phyloP scores from a whole-genome alignment of 2,888 invertebrate species.

The Ichneumon xanthorius region DNA sequence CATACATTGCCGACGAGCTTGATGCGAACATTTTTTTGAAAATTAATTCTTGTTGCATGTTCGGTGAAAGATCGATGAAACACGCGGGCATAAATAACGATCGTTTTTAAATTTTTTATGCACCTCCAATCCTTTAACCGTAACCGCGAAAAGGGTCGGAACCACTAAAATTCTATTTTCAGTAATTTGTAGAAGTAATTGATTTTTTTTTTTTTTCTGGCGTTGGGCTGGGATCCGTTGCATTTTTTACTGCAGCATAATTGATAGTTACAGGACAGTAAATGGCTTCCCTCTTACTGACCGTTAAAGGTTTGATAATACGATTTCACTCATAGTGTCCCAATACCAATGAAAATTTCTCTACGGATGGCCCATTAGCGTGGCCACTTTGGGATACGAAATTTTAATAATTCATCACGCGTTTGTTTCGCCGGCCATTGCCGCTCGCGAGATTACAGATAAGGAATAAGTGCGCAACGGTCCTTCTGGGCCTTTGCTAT shows the following conservation, averaged over 20 bases:
- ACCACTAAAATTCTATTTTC: background rate
- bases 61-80: background rate
- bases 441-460: background rate
- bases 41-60: background rate
- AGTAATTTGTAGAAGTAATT: background rate
- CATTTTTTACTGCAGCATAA: background rate
- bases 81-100: background rate
- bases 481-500: background rate
- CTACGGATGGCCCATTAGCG: background rate
- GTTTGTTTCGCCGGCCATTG: background rate
- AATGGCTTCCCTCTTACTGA: background rate
- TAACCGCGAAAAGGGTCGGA: background rate
- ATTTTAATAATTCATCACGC: constrained; percentile 3
- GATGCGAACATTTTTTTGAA: background rate
- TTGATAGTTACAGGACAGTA: background rate
- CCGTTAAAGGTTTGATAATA: background rate
- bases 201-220: background rate
- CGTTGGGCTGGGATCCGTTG: background rate
- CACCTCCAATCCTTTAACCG: background rate
- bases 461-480: background rate
- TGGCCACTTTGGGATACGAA: background rate
- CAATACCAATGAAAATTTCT: background rate
- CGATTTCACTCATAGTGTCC: background rate
- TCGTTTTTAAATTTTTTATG: background rate
- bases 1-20: background rate